Percentiles rank a stretch among this genome's conserved stretches.
Evolutionary conservation across 2,888 invertebrate genomes (phyloP).

Genomic region (Eupithecia vulgata): DNA sequence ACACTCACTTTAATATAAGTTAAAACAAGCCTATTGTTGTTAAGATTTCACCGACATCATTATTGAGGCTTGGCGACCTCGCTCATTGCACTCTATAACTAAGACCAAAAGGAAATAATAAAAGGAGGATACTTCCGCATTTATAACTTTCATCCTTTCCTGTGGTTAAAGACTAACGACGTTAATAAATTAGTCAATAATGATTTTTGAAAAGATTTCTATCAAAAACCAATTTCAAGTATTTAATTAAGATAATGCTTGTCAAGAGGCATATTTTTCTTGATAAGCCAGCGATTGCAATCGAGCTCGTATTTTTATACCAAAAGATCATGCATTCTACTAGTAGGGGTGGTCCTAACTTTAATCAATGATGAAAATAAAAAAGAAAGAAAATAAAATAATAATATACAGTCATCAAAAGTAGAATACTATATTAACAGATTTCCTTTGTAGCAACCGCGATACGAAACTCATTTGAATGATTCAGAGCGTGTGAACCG

Average conservation of each 20-base stretch:
- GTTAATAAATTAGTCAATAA: neutral
- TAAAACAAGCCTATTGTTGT: neutral
- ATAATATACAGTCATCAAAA: neutral
- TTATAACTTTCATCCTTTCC: too few species aligned
- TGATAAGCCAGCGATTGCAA: too few species aligned
- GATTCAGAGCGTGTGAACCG: constrained; percentile 74
- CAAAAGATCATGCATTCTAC: too few species aligned
- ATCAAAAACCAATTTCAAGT: neutral
- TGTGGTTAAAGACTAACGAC: too few species aligned
- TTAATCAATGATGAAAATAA: too few species aligned
- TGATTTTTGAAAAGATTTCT: neutral
- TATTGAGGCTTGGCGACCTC: neutral
- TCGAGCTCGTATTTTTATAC: too few species aligned
- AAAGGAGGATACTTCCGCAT: too few species aligned
- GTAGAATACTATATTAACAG: constrained; percentile 29
- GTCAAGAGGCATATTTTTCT: neutral
- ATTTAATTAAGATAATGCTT: too few species aligned
- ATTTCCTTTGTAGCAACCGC: constrained; percentile 54
- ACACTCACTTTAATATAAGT: neutral
- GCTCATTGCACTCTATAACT: neutral
- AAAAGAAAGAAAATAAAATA: too few species aligned
- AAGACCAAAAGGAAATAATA: neutral
- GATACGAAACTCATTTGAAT: constrained; percentile 46
- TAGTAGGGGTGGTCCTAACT: neutral
- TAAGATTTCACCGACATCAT: neutral